Evolutionary conservation across 2,797 vertebrate genomes (phyloP), one percentile per base, ranked within the genome.

Genomic region (Acanthurus tractus): DNA sequence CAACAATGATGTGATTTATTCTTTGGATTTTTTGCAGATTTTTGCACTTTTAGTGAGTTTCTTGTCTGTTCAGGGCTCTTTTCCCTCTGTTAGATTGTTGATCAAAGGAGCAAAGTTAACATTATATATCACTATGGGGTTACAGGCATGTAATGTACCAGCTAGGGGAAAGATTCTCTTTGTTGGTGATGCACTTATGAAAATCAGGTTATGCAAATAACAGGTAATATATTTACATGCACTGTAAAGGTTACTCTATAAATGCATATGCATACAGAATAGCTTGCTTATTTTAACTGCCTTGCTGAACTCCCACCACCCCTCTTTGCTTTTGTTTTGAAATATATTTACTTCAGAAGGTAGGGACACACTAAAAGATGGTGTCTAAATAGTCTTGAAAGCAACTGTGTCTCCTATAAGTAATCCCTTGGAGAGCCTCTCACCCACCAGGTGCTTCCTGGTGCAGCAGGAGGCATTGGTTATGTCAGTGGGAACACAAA

Each of bases 1-100:
- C 55, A 59, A 46, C 61, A 76, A 73, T 62, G 40, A 65, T 70
- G 18, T 79, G 59, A 82, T 90, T 88, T 78, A 78, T 77, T 84
- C 52, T 46, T 48, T 3, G 18, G 57, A 48, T 74, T 77, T 77
- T 88, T 40, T 74, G n/a, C 40, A 64, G 59, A 64, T 38, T 72
- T 13, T 1, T 29, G 25, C 25, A 7, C 11, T 42, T 22, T 13
- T 11, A 17, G 56, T 57, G 66, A 75, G 52, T 54, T 61, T 53
- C 36, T 67, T 13, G 42, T 83, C 74, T 63, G 14, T 61, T 65
- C 48, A 10, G 18, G 4, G 23, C 23, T 52, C 0, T 50, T 55
- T 45, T 20, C 25, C 44, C 38, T 58, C 11, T 46, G 22, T 57
- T 55, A 15, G 12, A 25, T 40, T 40, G 10, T 40, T 6, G 12